These are phyloP conservation scores for Salticus scenicus DNA, from an alignment of 2,888 invertebrate species.

Conservation along the genomic window DNA sequence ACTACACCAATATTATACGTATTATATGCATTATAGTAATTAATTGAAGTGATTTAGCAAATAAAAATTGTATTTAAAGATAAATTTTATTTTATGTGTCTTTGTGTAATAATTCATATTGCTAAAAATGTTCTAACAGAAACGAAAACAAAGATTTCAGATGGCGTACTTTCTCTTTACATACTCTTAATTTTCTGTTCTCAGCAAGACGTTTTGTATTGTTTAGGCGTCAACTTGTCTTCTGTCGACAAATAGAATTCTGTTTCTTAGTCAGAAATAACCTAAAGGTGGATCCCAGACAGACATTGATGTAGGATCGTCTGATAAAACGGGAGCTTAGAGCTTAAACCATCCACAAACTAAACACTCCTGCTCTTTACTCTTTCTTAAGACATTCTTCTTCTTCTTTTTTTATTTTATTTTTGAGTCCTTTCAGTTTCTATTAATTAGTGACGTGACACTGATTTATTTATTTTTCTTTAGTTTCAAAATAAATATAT, in stretches of 20 bases:
- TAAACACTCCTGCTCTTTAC: neutral
- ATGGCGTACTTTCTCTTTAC: too few relatives aligned
- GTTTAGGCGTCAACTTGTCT: slow-evolving; percentile 38
- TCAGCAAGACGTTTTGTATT: slow-evolving; percentile 18
- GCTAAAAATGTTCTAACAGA: too few relatives aligned
- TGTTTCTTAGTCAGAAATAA: slow-evolving; percentile 31
- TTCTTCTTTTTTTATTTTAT: neutral
- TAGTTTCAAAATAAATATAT: too few relatives aligned
- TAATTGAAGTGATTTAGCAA: too few relatives aligned
- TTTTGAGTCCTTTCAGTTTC: slow-evolving; percentile 24
- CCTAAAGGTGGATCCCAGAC: neutral
- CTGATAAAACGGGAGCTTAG: neutral
- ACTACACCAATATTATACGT: too few relatives aligned
- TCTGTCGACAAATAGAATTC: slow-evolving; percentile 26
- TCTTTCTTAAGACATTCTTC: neutral
- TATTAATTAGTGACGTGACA: slow-evolving; percentile 30
- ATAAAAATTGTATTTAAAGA: too few relatives aligned
- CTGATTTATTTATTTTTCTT: slow-evolving; percentile 20
- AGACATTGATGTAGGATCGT: slow-evolving; percentile 33
- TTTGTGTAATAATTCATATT: too few relatives aligned
- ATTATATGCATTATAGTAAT: too few relatives aligned
- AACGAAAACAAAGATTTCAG: too few relatives aligned
- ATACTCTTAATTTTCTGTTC: neutral
- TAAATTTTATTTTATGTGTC: too few relatives aligned
- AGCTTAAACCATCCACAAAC: neutral